Base-by-base conservation (phyloP, 2,797 vertebrate genomes). In the Varecia variegata region DNA sequence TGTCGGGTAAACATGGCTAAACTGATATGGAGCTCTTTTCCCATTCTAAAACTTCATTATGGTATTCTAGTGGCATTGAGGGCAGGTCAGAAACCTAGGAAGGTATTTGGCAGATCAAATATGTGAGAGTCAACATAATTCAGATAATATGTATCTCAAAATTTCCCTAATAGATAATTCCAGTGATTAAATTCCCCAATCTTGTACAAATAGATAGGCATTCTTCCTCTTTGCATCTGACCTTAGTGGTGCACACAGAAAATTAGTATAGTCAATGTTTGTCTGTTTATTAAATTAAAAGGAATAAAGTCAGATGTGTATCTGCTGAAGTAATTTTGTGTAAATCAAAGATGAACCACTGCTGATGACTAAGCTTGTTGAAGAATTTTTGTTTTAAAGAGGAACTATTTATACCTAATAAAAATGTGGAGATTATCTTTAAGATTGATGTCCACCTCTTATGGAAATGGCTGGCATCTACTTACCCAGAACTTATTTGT, bases 341-440 rank as follows among this genome's bases (percentile, higher is more conserved):
- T 71, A 56, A 88, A 56, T 85, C 43, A 47, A 1, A 88, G 74
- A 35, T 95, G 54, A 90, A 71, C 52, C 32, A 83, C 21, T 58
- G 38, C n/a, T 84, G 30, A 14, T 79, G 23, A 87, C 47, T 80
- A 76, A 70, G 18, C 30, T 73, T 58, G 23, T 73, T 65, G 30
- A 71, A 93, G 32, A 84, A 58, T 58, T 94, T 79, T 73, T 65
- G 11, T 81, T 97, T 97, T 94, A 12, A 80, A 93, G 60, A 74
- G n/a, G 15, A 74, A 70, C 20, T 70, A 7, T 71, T 77, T 94
- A 38, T 73, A 5, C 13, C 15, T 77, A 50, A 92, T 67, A 71
- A 76, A 85, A 84, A 47, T 79, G 7, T 76, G 43, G n/a, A 67
- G 23, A 21, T 58, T 96, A 1, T 80, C 20, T 90, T 70, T 32